Evolutionary conservation across 1,140 invertebrate species (phyloP), one percentile per base, ranked within the genome.

Genomic region (Druon quercuslanigerum): DNA sequence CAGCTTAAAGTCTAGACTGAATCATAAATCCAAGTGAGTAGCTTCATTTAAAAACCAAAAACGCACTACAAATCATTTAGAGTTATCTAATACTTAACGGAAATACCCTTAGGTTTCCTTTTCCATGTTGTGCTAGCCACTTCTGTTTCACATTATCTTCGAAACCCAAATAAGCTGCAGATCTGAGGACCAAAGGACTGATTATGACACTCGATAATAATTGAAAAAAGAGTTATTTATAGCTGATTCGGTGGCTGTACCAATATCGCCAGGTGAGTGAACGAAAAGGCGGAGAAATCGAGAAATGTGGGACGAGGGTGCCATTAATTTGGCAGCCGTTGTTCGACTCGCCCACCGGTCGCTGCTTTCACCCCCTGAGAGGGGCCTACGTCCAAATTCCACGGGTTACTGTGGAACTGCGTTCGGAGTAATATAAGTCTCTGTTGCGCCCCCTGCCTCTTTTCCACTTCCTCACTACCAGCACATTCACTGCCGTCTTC

Each of bases 321-420:
- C 82, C 82, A 84, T 84, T 84, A 84, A 84, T 84, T 84, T 84
- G 76, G 83, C 78, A 85, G 78, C 82, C 84, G 82, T 84, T 84
- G 82, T 84, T 84, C 82, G 82, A 80, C 77, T 84, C 80, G 80
- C 75, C 82, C 82, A 84, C 80, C 50, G 78, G 82, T 74, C 71
- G 75, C 75, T 52, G 60, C 72, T 14, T 14, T 46, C 71, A 66
- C 33, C 54, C 60, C 60, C 51, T 71, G 73, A 70, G 14, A 56
- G 51, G 74, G 75, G 74, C 80, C 83, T 83, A 81, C 72, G 80
- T 76, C 56, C 80, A 76, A 84, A 84, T 84, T 82, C 78, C 82
- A 66, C 57, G 76, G 70, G 73, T 77, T 80, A 84, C 80, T 76
- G 74, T 79, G 74, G 12, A 83, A 76, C 82, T 82, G 77, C 79